A percentile compares a stretch with the other conserved stretches of the same genome.
phyloP scores from a whole-genome alignment of 2,797 vertebrate genomes.

The Lophius americanus region DNA sequence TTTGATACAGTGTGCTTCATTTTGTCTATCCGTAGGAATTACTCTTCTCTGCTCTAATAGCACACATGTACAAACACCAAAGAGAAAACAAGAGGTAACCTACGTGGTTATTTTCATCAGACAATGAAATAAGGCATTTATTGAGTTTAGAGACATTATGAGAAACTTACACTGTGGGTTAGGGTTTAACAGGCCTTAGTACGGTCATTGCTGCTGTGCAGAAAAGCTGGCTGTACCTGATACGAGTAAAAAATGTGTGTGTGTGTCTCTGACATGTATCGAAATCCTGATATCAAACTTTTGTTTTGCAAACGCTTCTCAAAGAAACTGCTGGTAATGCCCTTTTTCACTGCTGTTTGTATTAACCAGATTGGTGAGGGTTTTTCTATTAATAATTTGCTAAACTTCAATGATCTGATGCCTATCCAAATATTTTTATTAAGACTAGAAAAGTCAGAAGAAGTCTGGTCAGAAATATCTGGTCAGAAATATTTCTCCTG shows the following conservation, averaged over 20 bases:
- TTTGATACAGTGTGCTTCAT: neutral
- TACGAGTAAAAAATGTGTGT: neutral
- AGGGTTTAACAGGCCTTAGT: slow-evolving; percentile 33
- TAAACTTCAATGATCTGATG: too few relatives aligned
- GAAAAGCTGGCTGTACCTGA: slow-evolving; percentile 39
- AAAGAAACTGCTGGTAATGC: neutral
- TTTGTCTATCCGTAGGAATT: neutral
- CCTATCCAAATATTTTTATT: too few relatives aligned
- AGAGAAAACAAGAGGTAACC: slow-evolving; percentile 12
- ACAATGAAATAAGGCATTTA: slow-evolving; percentile 37
- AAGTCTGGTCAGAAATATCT: neutral
- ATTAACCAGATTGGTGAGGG: too few relatives aligned
- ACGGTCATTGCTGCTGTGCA: slow-evolving; percentile 35
- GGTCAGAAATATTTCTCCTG: neutral
- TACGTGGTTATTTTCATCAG: slow-evolving; percentile 38
- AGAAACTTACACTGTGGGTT: slow-evolving; percentile 6
- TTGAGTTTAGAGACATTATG: slow-evolving; percentile 11
- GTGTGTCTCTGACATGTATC: neutral
- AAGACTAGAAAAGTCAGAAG: neutral
- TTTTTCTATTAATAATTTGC: too few relatives aligned
- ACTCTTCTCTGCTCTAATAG: neutral
- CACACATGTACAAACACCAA: neutral
- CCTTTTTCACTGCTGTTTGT: too few relatives aligned
- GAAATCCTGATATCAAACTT: neutral
- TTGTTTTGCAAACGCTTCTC: neutral